Percentiles rank a stretch among this genome's conserved stretches.
Evolutionary conservation across 30 jellyfish, hydroid and myxozoan species (phyloP).

Genomic region (Aurelia coerulea): DNA sequence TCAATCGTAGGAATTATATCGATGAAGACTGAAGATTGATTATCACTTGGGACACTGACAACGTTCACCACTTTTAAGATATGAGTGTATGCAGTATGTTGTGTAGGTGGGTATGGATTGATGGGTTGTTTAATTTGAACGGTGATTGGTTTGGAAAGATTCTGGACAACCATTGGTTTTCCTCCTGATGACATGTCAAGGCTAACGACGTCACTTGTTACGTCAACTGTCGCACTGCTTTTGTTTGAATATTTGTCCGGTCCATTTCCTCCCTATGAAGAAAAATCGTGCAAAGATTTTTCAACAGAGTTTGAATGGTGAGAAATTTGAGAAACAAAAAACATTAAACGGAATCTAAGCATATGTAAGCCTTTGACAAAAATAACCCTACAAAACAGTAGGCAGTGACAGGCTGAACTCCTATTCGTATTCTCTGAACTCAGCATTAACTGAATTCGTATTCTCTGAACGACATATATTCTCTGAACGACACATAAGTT

Average conservation of each 20-base stretch:
- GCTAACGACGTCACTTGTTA: conserved; percentile 45
- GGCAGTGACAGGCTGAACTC: too few species aligned
- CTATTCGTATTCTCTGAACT: too few species aligned
- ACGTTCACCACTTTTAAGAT: conserved; percentile 13
- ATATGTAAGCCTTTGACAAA: too few species aligned
- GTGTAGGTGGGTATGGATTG: conserved; percentile 37
- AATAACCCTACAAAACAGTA: too few species aligned
- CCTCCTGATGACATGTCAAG: conserved; percentile 42
- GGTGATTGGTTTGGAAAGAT: conserved; percentile 27
- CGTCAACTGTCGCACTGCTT: conserved; percentile 16
- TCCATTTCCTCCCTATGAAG: conserved; percentile 53
- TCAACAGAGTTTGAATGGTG: too few species aligned
- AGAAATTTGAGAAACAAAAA: too few species aligned
- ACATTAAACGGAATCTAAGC: too few species aligned
- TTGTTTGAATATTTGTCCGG: conserved; percentile 44
- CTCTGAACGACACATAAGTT: too few species aligned
- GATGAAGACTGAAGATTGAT: conserved; percentile 50
- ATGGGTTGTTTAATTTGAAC: conserved; percentile 31
- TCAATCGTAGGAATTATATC: conserved; percentile 20
- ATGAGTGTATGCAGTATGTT: conserved; percentile 23
- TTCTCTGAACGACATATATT: too few species aligned
- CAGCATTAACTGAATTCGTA: too few species aligned
- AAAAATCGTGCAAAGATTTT: background rate
- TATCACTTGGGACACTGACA: conserved; percentile 22
- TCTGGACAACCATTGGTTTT: conserved; percentile 34